A percentile compares a stretch with the other conserved stretches of the same genome.
Evolutionary conservation across 2,113 vertebrate species (phyloP).

Genomic region (Paracyprichromis sp.): DNA sequence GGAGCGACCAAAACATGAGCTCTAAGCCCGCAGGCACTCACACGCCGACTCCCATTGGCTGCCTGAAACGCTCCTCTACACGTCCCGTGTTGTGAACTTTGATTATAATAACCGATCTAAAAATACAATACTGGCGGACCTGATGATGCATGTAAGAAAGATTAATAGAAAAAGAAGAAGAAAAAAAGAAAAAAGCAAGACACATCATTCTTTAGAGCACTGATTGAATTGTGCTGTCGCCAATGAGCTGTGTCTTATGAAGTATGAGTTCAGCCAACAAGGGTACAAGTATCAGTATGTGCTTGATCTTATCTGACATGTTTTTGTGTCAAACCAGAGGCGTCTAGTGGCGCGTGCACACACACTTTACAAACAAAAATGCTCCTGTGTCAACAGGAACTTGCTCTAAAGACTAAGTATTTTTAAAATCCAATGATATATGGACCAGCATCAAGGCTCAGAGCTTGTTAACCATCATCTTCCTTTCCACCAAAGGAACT

Average conservation of each 20-base stretch:
- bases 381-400: not conserved
- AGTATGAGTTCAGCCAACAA: not conserved
- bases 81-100: not conserved
- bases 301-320: not conserved
- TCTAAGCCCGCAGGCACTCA: not conserved
- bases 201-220: not conserved
- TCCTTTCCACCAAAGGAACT: not conserved
- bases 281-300: not conserved
- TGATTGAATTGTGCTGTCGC: not conserved
- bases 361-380: not conserved
- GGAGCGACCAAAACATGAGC: slow-evolving; percentile 24
- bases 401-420: not conserved
- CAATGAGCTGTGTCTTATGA: not conserved
- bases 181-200: not conserved
- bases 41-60: not conserved
- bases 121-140: not conserved
- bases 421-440: not conserved
- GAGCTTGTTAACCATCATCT: not conserved
- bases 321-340: not conserved
- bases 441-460: not conserved
- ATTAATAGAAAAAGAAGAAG: fast-evolving
- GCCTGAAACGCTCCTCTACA: not conserved
- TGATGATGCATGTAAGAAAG: not conserved
- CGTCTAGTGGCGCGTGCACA: not conserved
- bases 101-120: not conserved